Conservation (phyloP, 1,140 invertebrate species). For the Sycobia sp. region DNA sequence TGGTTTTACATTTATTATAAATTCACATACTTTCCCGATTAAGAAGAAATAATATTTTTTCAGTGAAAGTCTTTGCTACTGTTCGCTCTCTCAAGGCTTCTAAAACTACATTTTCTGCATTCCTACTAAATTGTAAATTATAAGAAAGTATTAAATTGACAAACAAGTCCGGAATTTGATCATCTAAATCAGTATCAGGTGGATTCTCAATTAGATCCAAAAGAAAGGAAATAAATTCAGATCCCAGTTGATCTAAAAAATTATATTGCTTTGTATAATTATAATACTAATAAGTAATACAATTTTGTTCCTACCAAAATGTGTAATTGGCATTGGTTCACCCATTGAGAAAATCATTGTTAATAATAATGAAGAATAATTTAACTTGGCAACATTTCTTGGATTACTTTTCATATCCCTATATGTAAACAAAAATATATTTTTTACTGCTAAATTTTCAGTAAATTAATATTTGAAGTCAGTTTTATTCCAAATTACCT, state of each 20-base stretch:
- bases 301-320: constrained; percentile 61
- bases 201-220: constrained; percentile 81
- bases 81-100: constrained; percentile 72
- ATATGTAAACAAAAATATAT: constrained; percentile 23
- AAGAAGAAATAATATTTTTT: constrained; percentile 83
- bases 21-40: constrained; percentile 82
- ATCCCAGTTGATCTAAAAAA: constrained; percentile 73
- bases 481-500: constrained; percentile 56
- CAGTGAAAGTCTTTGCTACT: constrained; percentile 84
- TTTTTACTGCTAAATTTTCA: neutral
- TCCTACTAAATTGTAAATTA: constrained; percentile 83
- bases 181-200: constrained; percentile 75
- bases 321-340: constrained; percentile 82
- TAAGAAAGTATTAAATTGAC: constrained; percentile 84
- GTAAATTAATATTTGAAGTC: constrained; percentile 38
- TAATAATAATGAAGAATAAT: constrained; percentile 77
- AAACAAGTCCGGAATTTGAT: constrained; percentile 81
- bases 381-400: constrained; percentile 71
- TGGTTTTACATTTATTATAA: neutral
- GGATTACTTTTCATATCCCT: constrained; percentile 77
- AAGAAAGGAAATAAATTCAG: constrained; percentile 79
- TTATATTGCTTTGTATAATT: neutral
- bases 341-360: constrained; percentile 88
- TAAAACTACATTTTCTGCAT: constrained; percentile 75
- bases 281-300: constrained; percentile 15